A percentile compares a stretch with the other conserved stretches of the same genome.
These are phyloP conservation scores for Puntigrus tetrazona DNA, from an alignment of 2,113 vertebrate species.

Conservation along the genomic window DNA sequence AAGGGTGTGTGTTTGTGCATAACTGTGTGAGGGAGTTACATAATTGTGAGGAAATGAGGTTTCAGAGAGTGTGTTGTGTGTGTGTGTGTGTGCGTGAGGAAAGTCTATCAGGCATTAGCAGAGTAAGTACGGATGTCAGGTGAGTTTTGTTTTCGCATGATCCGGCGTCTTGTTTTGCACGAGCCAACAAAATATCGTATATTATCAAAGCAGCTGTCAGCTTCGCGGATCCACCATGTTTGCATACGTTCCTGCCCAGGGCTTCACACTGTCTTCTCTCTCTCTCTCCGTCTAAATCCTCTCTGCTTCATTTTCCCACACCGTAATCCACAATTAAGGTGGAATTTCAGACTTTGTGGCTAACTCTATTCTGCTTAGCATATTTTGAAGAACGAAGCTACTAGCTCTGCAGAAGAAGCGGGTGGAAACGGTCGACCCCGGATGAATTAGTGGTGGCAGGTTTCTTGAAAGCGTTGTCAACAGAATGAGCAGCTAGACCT, in stretches of 20 bases:
- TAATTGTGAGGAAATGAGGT: constrained; percentile 35
- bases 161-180: constrained; percentile 42
- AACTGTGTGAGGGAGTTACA: constrained; percentile 14
- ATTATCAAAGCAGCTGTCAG: constrained; percentile 55
- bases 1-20: constrained; percentile 36
- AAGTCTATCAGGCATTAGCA: constrained; percentile 21
- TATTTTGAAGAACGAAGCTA: constrained; percentile 56
- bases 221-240: constrained; percentile 34
- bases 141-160: constrained; percentile 43
- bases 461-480: constrained; percentile 65
- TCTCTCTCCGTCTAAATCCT: constrained; percentile 41
- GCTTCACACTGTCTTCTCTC: constrained; percentile 23
- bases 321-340: constrained; percentile 58
- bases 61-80: constrained; percentile 37
- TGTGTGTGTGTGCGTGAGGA: constrained; percentile 1
- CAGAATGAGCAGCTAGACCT: constrained; percentile 56
- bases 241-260: constrained; percentile 43
- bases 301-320: constrained; percentile 17
- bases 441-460: constrained; percentile 60
- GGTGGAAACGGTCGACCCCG: constrained; percentile 52
- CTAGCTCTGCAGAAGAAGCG: constrained; percentile 47
- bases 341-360: constrained; percentile 45
- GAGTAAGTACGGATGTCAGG: constrained; percentile 17
- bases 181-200: constrained; percentile 37
- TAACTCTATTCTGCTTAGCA: constrained; percentile 45